Evolutionary conservation across 2,113 vertebrate genomes (phyloP), one percentile per base, ranked within the genome.

Genomic region (Bubo bubo): DNA sequence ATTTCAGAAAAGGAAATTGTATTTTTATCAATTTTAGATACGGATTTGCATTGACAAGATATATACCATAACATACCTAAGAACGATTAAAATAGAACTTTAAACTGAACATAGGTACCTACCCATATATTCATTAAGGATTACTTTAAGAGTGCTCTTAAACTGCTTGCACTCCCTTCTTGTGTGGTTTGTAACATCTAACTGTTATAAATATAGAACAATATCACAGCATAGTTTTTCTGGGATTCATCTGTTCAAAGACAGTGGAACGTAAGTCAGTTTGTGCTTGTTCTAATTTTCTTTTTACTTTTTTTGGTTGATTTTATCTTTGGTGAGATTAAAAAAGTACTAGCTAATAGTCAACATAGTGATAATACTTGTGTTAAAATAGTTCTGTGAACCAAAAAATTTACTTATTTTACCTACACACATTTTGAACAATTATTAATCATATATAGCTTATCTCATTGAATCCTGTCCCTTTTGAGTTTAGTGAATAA

Each of bases 211-310:
- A 87, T 26, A n/a, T 8, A 83, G 9, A 70, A 39, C 3, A 26
- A 12, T 47, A 37, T 63, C 9, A 47, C 19, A 49, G 30, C 4
- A 49, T 24, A 6, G 1, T 47, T 63, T 58, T 79, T 53, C 19
- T 63, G 3, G 49, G 26, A 37, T 47, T 68, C 18, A 22, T 53
- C 37, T 30, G 1, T 73, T 83, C 22, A 37, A 47, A 68, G 15
- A 6, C 9, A 68, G 1, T 66, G 17, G 8, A 45, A 66, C 2
- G 0, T 21, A 58, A 30, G 6, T 22, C 1, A 0, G 3, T 53
- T 52, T 62, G 60, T 52, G 4, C 7, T 45, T 56, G 3, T 10
- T 74, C 32, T 52, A 37, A 30, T 41, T 39, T 7, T 43, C 41
- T 24, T 30, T 43, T 64, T 43, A n/a, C 3, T 79, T 26, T 37